These are phyloP conservation scores for Hydrocynus forskahlii DNA, from an alignment of 2,797 vertebrate species.

Conservation along the genomic window DNA sequence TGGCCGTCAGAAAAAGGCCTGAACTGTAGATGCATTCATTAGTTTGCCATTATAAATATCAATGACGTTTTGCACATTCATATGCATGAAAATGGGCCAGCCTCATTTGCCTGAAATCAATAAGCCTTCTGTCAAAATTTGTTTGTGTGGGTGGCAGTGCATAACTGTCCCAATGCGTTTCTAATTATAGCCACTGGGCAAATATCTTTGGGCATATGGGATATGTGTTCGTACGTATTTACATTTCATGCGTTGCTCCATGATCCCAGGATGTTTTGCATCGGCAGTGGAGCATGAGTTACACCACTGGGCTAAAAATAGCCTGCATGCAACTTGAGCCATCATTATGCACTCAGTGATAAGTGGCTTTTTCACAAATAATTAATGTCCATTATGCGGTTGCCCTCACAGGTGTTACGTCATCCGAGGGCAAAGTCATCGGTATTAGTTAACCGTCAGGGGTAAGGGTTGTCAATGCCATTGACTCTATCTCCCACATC, in stretches of 20 bases:
- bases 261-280: slow-evolving; percentile 61
- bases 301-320: slow-evolving; percentile 71
- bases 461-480: background rate
- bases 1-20: background rate
- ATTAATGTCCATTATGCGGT: slow-evolving; percentile 76
- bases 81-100: slow-evolving; percentile 24
- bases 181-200: slow-evolving; percentile 33
- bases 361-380: slow-evolving; percentile 75
- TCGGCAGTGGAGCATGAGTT: slow-evolving; percentile 41
- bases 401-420: slow-evolving; percentile 56
- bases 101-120: slow-evolving; percentile 40
- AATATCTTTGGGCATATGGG: background rate
- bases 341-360: slow-evolving; percentile 65
- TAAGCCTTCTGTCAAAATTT: slow-evolving; percentile 39
- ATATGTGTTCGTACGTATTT: slow-evolving; percentile 44
- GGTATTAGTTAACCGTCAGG: slow-evolving; percentile 62
- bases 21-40: slow-evolving; percentile 24
- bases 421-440: slow-evolving; percentile 59
- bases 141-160: slow-evolving; percentile 26
- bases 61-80: slow-evolving; percentile 25
- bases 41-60: slow-evolving; percentile 18
- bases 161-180: slow-evolving; percentile 20
- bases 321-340: slow-evolving; percentile 70
- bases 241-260: slow-evolving; percentile 47
- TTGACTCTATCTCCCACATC: background rate